Conservation (phyloP, 2,797 vertebrate genomes). For the Chrysocyon brachyurus region DNA sequence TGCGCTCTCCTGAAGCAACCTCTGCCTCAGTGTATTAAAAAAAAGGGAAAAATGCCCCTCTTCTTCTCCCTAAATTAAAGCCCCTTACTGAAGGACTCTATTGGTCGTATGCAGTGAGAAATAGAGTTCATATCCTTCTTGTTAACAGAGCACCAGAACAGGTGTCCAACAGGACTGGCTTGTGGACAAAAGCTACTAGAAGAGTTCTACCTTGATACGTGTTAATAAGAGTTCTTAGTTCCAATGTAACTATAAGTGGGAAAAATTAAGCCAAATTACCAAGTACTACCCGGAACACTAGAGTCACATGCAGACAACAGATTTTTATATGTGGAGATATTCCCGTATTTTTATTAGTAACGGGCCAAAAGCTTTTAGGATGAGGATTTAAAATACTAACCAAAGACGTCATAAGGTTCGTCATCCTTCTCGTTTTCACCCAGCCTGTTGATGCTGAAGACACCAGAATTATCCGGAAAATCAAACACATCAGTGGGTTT, state of each 20-base stretch:
- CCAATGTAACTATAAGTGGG: background rate
- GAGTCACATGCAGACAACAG: background rate
- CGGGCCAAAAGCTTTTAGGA: background rate
- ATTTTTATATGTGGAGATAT: constrained; percentile 12
- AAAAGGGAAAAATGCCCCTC: background rate
- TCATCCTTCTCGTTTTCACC: constrained; percentile 79
- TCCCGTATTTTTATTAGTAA: background rate
- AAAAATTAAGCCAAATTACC: constrained; percentile 10
- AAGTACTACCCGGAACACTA: background rate
- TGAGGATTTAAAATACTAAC: constrained; percentile 83
- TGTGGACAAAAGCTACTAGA: background rate
- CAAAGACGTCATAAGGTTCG: constrained; percentile 86
- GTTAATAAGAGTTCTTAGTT: background rate
- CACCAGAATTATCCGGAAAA: constrained; percentile 75
- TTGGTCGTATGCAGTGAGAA: background rate
- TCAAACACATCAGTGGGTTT: background rate
- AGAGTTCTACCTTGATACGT: background rate
- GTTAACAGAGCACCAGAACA: background rate
- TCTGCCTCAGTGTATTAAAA: background rate
- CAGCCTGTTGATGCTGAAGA: constrained; percentile 83
- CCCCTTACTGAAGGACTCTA: too few relatives aligned
- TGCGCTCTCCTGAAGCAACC: background rate
- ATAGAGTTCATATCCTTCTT: background rate
- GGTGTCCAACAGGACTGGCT: background rate
- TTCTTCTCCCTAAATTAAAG: background rate